Evolutionary conservation across 2,888 invertebrate genomes (phyloP).

Genomic region (Tiliacea citrago): DNA sequence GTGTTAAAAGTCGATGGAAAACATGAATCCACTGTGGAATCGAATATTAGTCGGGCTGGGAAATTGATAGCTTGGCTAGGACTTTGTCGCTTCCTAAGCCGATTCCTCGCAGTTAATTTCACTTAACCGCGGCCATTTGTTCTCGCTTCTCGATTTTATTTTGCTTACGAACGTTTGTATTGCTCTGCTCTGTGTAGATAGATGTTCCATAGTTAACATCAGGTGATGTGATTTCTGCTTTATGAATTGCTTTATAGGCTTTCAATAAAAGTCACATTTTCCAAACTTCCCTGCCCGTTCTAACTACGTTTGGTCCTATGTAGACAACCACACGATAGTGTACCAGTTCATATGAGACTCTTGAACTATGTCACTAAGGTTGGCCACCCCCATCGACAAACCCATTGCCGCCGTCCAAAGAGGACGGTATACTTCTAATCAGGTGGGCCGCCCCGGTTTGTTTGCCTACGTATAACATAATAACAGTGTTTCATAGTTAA

Average conservation of each 20-base stretch:
- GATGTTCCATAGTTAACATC: neutral
- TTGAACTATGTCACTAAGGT: constrained; percentile 26
- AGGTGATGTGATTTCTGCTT: constrained; percentile 3
- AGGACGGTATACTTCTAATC: constrained; percentile 17
- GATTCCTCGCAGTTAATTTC: constrained; percentile 81
- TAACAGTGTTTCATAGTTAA: constrained; percentile 13
- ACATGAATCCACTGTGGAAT: constrained; percentile 65
- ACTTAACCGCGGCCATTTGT: constrained; percentile 79
- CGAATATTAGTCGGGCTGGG: constrained; percentile 70
- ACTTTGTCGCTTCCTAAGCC: constrained; percentile 73
- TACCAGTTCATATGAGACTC: constrained; percentile 12
- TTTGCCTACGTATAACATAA: constrained; percentile 14
- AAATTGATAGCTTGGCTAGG: constrained; percentile 77
- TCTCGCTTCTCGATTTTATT: constrained; percentile 74
- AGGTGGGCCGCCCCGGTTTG: constrained; percentile 7
- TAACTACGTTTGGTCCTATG: neutral
- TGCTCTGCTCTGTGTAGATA: neutral
- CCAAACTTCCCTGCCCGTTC: neutral
- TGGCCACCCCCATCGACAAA: constrained; percentile 1
- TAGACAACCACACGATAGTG: neutral
- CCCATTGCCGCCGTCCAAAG: constrained; percentile 6
- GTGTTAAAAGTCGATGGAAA: constrained; percentile 41
- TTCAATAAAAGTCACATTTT: neutral
- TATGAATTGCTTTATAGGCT: constrained; percentile 1
- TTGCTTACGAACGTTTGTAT: constrained; percentile 63